phyloP scores from a whole-genome alignment of 2,113 vertebrate species.

The Mustela nigripes region DNA sequence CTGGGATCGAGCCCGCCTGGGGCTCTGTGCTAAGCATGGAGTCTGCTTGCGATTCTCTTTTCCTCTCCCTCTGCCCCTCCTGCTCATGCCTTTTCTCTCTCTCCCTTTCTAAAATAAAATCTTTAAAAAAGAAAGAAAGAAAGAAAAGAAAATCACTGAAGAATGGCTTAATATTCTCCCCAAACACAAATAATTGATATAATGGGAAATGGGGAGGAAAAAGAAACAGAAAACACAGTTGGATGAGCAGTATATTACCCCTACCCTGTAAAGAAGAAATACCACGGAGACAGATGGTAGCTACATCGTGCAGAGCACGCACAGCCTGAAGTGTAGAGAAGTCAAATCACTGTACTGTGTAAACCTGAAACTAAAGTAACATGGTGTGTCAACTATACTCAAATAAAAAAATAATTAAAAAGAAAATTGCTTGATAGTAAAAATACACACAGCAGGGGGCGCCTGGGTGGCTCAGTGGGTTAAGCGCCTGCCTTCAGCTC shows the following conservation, averaged over 20 bases:
- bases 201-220: not conserved
- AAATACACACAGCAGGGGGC: not conserved
- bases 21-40: too few relatives aligned
- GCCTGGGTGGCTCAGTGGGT: not conserved
- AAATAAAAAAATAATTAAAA: not conserved
- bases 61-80: not conserved
- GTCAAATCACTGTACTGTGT: not conserved
- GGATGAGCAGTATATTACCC: not conserved
- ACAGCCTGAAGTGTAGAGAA: not conserved
- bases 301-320: not conserved
- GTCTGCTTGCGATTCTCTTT: not conserved
- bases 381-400: not conserved
- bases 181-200: not conserved
- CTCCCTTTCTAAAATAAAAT: not conserved
- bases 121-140: not conserved
- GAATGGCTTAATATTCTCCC: not conserved
- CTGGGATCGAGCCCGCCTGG: not conserved
- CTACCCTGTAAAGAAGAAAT: not conserved
- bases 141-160: not conserved
- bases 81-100: not conserved
- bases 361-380: not conserved
- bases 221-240: not conserved
- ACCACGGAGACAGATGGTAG: not conserved
- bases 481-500: not conserved
- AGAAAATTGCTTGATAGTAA: not conserved